Evolutionary conservation across 2,113 vertebrate genomes (phyloP).

Genomic region (Gallinago undulata): DNA sequence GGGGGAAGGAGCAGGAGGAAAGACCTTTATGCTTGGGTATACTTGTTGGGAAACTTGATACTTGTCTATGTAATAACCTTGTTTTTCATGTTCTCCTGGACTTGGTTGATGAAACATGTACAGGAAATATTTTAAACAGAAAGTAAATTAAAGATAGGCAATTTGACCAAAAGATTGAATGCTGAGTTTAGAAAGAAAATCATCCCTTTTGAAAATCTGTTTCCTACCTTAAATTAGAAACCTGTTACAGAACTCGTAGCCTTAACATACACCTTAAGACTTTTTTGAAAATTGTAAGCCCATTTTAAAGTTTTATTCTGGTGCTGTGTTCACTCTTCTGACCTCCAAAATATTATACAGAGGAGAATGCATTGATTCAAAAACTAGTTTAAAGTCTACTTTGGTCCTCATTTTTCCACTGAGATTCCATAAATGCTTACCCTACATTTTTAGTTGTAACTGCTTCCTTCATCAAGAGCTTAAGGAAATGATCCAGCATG

Average conservation of each 20-base stretch:
- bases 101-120: rapidly evolving
- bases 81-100: background rate
- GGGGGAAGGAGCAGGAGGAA: background rate
- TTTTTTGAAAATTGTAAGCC: background rate
- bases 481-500: background rate
- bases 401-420: background rate
- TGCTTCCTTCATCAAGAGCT: background rate
- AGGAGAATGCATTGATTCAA: background rate
- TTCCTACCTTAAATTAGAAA: background rate
- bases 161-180: background rate
- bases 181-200: background rate
- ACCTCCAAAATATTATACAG: background rate
- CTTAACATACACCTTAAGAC: rapidly evolving
- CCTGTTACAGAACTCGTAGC: background rate
- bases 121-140: background rate
- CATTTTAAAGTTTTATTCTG: background rate
- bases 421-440: background rate
- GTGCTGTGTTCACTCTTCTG: background rate
- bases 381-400: background rate
- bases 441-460: background rate
- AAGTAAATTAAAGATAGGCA: background rate
- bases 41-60: background rate
- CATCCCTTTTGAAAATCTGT: background rate
- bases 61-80: background rate
- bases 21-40: background rate